phyloP scores from a whole-genome alignment of 2,888 invertebrate species.

The Synanthedon myopaeformis region DNA sequence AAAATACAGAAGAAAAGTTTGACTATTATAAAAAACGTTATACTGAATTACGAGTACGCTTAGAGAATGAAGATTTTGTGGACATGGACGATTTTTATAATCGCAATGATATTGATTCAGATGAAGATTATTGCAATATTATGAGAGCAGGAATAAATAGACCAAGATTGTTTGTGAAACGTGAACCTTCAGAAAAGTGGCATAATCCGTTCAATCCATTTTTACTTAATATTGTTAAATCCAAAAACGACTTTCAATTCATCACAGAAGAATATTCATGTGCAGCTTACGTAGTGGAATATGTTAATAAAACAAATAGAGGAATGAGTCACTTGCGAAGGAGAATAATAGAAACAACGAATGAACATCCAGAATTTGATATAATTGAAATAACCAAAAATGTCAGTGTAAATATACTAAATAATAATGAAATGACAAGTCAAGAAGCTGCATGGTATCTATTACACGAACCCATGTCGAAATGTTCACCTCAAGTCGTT shows the following conservation, averaged over 20 bases:
- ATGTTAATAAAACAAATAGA: slow-evolving; percentile 33
- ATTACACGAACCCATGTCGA: slow-evolving; percentile 13
- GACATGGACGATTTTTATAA: slow-evolving; percentile 17
- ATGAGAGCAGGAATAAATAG: slow-evolving; percentile 23
- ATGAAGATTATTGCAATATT: slow-evolving; percentile 19
- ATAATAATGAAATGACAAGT: slow-evolving; percentile 18
- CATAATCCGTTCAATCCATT: slow-evolving; percentile 39
- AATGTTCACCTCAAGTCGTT: slow-evolving; percentile 8
- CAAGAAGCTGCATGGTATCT: slow-evolving; percentile 37
- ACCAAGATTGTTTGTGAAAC: slow-evolving; percentile 28
- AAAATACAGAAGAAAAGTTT: slow-evolving; percentile 24
- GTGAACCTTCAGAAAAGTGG: slow-evolving; percentile 30
- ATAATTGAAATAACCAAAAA: slow-evolving; percentile 15
- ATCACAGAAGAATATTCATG: slow-evolving; percentile 40
- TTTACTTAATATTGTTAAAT: slow-evolving; percentile 20
- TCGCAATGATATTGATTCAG: slow-evolving; percentile 17
- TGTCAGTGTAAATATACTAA: slow-evolving; percentile 14
- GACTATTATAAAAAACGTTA: slow-evolving; percentile 14
- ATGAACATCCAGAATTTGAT: slow-evolving; percentile 20
- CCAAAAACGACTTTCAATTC: slow-evolving; percentile 36
- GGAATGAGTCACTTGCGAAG: slow-evolving; percentile 30
- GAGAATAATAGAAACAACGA: slow-evolving; percentile 20
- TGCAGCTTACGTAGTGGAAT: slow-evolving; percentile 38
- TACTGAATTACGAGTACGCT: slow-evolving; percentile 27
- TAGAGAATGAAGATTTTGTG: slow-evolving; percentile 22